Base-by-base conservation (phyloP, 2,888 invertebrate species). In the Andrena trimmerana region DNA sequence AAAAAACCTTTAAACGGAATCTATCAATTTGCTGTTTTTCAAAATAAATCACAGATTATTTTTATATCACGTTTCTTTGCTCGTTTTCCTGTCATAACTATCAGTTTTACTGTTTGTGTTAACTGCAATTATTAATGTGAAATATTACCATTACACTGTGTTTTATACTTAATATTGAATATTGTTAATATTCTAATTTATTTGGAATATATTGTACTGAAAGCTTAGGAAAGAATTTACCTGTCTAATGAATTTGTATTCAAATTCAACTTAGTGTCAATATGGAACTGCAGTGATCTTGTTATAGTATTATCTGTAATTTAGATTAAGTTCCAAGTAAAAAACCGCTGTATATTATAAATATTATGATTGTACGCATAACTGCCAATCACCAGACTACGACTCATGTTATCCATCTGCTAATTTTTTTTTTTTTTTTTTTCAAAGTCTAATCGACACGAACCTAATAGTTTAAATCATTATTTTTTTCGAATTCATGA, bases 381-480 rank as follows among this genome's bases (percentile, higher is more conserved):
- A 83, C 83, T 84, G 84, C 83, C 84, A 70, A 74, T 73, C 66
- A 66, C 33, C 74, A 24, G 48, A 83, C 59, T 83, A 71, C 52
- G 48, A 77, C 24, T 63, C 70, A 60, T 63, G 31, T 36, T 73
- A 71, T 42, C 36, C 50, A 59, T 66, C 50, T 66, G 60, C 48
- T 50, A 50, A 31, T 31, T 60, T 33, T 66, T n/a, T 66, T n/a
- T 60, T 62, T 27, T 27, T 13, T 66, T 24, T 27, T 70, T 69
- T 8, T 36, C 52, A 57, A 27, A 76, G 10, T 83, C 31, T 68
- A 31, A 68, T 69, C 62, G 13, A 31, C 20, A 57, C 7, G 20
- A 71, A 83, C 3, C 27, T 27, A 78, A 67, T 24, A 52, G 20
- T 72, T 72, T 75, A 24, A 77, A 77, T 69, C 52, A 42, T 68